phyloP scores from a whole-genome alignment of 2,797 vertebrate species.

The Lepus oiostolus region DNA sequence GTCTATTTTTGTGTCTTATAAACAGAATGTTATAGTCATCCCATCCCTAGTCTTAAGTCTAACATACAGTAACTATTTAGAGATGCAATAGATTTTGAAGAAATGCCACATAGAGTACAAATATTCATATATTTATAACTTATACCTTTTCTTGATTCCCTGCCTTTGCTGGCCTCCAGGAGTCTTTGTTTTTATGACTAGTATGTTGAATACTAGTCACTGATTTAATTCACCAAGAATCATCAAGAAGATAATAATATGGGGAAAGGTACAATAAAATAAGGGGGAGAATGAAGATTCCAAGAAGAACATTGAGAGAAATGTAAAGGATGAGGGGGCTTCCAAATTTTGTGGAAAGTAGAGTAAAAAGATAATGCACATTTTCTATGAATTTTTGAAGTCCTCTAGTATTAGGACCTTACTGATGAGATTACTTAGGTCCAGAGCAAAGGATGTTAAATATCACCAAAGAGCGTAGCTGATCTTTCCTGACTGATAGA shows the following conservation, averaged over 20 bases:
- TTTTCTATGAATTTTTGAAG: no score
- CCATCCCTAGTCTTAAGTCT: background rate
- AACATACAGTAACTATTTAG: background rate
- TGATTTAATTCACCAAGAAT: conserved; percentile 4
- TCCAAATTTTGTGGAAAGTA: no score
- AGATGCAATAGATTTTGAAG: background rate
- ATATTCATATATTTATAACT: background rate
- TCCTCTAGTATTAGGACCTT: conserved; percentile 47
- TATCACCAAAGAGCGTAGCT: conserved; percentile 79
- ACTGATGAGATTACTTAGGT: conserved; percentile 81
- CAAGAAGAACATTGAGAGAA: background rate
- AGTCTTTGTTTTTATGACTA: conserved; percentile 3
- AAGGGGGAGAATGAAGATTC: background rate
- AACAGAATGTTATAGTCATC: background rate
- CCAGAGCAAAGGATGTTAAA: conserved; percentile 81
- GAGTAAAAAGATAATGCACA: no score
- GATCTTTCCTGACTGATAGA: conserved; percentile 72
- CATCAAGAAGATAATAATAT: background rate
- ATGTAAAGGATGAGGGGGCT: no score
- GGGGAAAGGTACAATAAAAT: background rate
- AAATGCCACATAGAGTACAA: background rate
- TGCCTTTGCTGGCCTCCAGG: background rate
- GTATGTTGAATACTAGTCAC: background rate
- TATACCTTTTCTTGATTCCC: background rate
- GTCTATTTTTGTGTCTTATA: background rate